Evolutionary conservation across 2,797 vertebrate genomes (phyloP).

Genomic region (Otolemur crassicaudatus): DNA sequence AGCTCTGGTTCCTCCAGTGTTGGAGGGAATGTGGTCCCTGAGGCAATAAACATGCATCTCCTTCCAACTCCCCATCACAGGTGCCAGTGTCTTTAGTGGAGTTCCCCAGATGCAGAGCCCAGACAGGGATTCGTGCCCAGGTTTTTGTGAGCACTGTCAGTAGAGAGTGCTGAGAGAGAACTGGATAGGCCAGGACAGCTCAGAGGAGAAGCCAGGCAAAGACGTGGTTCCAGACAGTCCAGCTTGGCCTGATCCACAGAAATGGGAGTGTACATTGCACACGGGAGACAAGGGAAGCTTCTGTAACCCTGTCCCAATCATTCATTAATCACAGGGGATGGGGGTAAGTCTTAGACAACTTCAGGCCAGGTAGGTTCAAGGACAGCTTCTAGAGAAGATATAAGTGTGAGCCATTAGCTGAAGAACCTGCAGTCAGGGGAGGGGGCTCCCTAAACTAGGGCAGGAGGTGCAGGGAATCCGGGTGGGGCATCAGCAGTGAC

Average conservation of each 20-base stretch:
- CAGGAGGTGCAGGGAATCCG: neutral
- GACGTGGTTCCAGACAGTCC: neutral
- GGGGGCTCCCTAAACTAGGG: neutral
- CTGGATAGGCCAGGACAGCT: too few relatives aligned
- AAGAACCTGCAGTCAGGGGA: fast-evolving
- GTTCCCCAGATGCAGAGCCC: neutral
- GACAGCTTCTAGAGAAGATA: neutral
- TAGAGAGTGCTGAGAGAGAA: neutral
- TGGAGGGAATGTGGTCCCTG: fast-evolving
- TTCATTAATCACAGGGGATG: neutral
- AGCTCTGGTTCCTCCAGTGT: neutral
- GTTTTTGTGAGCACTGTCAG: neutral
- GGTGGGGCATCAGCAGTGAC: neutral
- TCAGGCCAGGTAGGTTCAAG: neutral
- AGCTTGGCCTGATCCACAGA: neutral
- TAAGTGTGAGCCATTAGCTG: neutral
- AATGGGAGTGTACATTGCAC: neutral
- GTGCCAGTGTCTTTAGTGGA: neutral
- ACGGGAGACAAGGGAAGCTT: neutral
- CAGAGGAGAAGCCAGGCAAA: neutral
- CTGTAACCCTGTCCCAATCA: neutral
- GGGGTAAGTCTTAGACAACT: neutral
- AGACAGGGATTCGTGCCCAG: neutral
- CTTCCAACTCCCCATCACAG: neutral
- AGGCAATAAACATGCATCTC: fast-evolving